These are phyloP conservation scores for Corydoras maculifer DNA, from an alignment of 2,113 vertebrate genomes.

Conservation along the genomic window DNA sequence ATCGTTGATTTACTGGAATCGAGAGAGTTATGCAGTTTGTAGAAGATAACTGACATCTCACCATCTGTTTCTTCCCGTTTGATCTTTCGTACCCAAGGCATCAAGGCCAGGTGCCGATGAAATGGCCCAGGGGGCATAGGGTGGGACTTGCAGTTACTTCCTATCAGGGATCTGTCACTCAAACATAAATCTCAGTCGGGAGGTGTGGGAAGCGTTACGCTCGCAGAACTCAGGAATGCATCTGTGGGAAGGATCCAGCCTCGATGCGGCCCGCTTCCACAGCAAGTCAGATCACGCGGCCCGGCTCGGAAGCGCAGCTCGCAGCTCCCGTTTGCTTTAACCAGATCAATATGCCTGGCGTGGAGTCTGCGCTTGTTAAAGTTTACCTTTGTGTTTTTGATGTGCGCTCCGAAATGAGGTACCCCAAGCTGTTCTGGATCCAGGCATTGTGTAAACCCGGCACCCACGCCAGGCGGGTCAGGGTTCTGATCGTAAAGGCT, in stretches of 20 bases:
- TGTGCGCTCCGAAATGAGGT: neutral
- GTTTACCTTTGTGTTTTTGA: conserved; percentile 9
- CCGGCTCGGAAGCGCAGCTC: neutral
- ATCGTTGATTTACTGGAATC: too few species aligned
- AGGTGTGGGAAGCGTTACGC: neutral
- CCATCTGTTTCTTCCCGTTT: neutral
- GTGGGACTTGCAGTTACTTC: conserved; percentile 36
- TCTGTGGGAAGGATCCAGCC: neutral
- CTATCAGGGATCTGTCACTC: conserved; percentile 29
- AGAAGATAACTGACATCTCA: conserved; percentile 1
- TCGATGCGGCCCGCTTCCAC: neutral
- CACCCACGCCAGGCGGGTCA: neutral
- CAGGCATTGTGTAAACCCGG: neutral
- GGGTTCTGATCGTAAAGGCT: too few species aligned
- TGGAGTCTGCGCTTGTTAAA: neutral
- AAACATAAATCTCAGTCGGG: conserved; percentile 38
- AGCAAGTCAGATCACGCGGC: neutral
- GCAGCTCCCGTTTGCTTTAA: neutral
- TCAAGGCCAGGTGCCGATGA: conserved; percentile 36
- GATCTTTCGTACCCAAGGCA: conserved; percentile 15
- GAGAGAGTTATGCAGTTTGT: too few species aligned
- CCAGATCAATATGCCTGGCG: neutral
- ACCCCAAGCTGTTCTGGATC: neutral
- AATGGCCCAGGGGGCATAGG: conserved; percentile 29
- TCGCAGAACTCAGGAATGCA: conserved; percentile 23